Evolutionary conservation across 1,140 invertebrate genomes (phyloP).

Genomic region (Eubasilissa regina): DNA sequence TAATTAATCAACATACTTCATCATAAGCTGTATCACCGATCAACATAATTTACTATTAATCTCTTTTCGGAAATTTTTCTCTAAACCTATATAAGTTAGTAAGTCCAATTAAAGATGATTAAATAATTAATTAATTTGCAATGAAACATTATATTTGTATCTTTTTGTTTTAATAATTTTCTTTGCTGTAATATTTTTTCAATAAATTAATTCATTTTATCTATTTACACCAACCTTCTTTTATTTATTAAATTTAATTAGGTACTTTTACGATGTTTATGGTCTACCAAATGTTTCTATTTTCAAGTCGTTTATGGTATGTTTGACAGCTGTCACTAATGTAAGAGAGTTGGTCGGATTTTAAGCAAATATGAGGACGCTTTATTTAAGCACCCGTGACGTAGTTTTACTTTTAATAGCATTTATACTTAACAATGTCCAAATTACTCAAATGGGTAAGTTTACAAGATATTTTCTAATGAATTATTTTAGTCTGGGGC

Average conservation of each 20-base stretch:
- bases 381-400: conserved; percentile 53
- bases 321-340: conserved; percentile 41
- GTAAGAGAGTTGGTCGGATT: neutral
- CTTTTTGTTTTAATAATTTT: no score
- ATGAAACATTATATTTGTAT: no score
- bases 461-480: neutral
- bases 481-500: neutral
- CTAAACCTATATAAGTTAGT: neutral
- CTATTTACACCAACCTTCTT: no score
- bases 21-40: no score
- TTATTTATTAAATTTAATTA: no score
- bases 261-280: neutral
- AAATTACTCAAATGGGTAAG: conserved; percentile 52
- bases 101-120: no score
- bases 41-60: no score
- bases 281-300: neutral
- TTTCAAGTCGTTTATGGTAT: neutral
- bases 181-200: no score
- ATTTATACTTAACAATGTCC: conserved; percentile 53
- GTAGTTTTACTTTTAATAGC: conserved; percentile 45
- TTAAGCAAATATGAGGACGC: conserved; percentile 40
- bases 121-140: no score
- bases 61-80: no score
- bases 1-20: no score
- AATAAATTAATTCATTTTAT: no score